Evolutionary conservation across 35 echinoderm and acorn worm genomes (phyloP).

Genomic region (Apostichopus parvimensis): DNA sequence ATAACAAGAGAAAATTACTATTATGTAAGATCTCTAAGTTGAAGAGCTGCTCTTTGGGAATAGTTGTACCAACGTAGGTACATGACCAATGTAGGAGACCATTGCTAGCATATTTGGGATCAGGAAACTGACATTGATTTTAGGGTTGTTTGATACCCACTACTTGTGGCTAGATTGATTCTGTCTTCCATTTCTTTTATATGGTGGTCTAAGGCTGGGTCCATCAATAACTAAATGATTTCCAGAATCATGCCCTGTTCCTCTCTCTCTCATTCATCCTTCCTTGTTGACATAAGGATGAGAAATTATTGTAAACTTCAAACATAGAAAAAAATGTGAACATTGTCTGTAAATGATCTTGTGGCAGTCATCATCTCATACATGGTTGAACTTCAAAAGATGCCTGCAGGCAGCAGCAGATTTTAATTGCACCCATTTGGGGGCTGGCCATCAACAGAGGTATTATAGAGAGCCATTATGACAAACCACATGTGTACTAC

Average conservation of each 20-base stretch:
- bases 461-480: neutral
- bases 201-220: too few relatives aligned
- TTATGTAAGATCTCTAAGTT: too few relatives aligned
- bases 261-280: neutral
- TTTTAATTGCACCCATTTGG: conserved; percentile 55
- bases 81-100: too few relatives aligned
- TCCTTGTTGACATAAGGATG: neutral
- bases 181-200: too few relatives aligned
- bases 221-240: too few relatives aligned
- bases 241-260: neutral
- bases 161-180: too few relatives aligned
- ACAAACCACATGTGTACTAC: conserved; percentile 50
- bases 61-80: too few relatives aligned
- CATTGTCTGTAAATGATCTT: neutral
- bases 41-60: too few relatives aligned
- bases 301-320: neutral
- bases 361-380: conserved; percentile 32
- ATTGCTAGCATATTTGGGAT: neutral
- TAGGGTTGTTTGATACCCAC: neutral
- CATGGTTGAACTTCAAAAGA: neutral
- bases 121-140: neutral
- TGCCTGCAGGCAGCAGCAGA: conserved; percentile 36
- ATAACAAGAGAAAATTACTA: too few relatives aligned
- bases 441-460: neutral
- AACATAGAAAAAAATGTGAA: neutral